Evolutionary conservation across 2,113 vertebrate genomes (phyloP).

Genomic region (Phalacrocorax aristotelis): DNA sequence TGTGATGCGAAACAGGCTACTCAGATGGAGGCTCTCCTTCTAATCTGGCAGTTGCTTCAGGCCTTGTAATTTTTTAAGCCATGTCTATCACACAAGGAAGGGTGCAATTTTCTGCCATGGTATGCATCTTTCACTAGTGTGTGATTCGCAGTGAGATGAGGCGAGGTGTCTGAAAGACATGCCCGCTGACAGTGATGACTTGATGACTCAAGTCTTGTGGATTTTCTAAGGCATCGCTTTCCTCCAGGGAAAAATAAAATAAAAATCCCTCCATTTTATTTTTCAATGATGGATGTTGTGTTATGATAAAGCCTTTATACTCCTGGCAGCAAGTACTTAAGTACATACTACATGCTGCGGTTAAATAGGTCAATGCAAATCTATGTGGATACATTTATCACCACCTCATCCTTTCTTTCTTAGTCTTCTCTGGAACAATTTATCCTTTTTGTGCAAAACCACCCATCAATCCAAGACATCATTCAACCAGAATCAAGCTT

Average conservation of each 20-base stretch:
- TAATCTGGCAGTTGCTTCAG: constrained; percentile 16
- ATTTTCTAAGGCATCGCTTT: constrained; percentile 6
- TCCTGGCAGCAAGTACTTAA: neutral
- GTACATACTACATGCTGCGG: neutral
- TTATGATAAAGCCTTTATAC: constrained; percentile 1
- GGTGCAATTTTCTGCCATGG: neutral
- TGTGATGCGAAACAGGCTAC: neutral
- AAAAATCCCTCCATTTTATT: constrained; percentile 1
- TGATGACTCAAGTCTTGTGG: neutral
- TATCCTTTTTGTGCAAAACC: neutral
- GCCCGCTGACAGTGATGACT: neutral
- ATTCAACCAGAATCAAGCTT: neutral
- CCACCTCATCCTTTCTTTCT: neutral
- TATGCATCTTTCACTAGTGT: neutral
- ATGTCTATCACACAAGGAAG: neutral
- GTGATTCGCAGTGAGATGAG: neutral
- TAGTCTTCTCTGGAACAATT: neutral
- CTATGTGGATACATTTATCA: neutral
- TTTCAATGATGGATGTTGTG: constrained; percentile 3
- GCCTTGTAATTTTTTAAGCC: neutral
- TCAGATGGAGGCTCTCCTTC: neutral
- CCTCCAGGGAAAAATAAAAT: constrained; percentile 16
- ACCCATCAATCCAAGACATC: neutral
- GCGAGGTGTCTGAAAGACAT: neutral
- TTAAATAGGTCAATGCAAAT: constrained; percentile 8